Evolutionary conservation across 2,113 vertebrate genomes (phyloP).

Genomic region (Numenius arquata): DNA sequence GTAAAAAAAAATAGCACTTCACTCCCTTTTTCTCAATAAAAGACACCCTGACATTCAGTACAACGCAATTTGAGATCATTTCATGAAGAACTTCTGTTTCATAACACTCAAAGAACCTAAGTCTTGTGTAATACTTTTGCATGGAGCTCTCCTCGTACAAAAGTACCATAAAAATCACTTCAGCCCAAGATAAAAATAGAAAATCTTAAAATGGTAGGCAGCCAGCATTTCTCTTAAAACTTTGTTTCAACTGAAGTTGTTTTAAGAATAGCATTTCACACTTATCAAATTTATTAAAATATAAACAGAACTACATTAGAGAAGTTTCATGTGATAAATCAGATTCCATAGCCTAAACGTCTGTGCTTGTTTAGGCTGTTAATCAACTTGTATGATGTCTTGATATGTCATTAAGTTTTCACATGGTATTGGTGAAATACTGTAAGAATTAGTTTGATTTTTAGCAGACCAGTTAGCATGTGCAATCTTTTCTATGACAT

Average conservation of each 20-base stretch:
- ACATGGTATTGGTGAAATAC: not conserved
- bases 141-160: not conserved
- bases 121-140: not conserved
- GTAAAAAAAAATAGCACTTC: not conserved
- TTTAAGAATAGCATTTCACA: not conserved
- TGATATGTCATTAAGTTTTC: not conserved
- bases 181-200: not conserved
- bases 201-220: not conserved
- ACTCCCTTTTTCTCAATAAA: not conserved
- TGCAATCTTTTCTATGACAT: not conserved
- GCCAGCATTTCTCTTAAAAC: not conserved
- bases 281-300: not conserved
- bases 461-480: not conserved
- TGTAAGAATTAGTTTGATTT: not conserved
- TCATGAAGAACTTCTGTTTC: not conserved
- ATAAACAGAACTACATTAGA: not conserved
- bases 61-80: not conserved
- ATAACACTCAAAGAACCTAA: not conserved
- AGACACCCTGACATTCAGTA: not conserved
- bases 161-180: not conserved
- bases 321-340: not conserved
- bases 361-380: not conserved
- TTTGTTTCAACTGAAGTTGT: not conserved
- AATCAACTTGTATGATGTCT: not conserved
- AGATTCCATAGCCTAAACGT: not conserved